Conservation (phyloP, 2,113 vertebrate species). For the Beaufortia kweichowensis region DNA sequence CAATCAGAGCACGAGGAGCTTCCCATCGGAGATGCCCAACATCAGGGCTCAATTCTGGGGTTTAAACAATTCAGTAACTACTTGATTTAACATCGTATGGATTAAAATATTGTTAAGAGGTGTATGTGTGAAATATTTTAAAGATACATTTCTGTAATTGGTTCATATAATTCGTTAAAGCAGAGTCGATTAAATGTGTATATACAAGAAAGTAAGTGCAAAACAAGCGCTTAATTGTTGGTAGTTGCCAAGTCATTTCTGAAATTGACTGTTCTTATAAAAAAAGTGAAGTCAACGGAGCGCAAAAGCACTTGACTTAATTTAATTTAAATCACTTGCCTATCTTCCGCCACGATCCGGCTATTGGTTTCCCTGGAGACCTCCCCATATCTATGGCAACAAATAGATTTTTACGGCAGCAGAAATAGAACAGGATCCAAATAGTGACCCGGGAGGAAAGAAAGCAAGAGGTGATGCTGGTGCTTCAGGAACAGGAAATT, state of each 20-base stretch:
- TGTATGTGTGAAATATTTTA: too few species aligned
- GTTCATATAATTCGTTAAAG: too few species aligned
- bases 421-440: slow-evolving; percentile 57
- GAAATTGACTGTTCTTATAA: slow-evolving; percentile 26
- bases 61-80: not conserved
- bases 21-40: not conserved
- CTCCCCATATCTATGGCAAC: slow-evolving; percentile 71
- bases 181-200: not conserved
- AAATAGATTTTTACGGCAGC: slow-evolving; percentile 62
- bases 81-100: not conserved
- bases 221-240: not conserved
- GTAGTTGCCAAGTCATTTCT: slow-evolving; percentile 14
- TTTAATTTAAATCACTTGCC: slow-evolving; percentile 38
- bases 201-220: not conserved
- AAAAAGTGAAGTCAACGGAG: slow-evolving; percentile 19
- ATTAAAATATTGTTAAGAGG: not conserved
- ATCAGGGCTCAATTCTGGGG: not conserved
- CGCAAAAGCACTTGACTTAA: slow-evolving; percentile 35
- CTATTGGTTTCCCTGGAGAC: slow-evolving; percentile 70
- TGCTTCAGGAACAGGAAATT: not conserved
- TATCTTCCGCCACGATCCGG: slow-evolving; percentile 54
- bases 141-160: too few species aligned
- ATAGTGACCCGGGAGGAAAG: slow-evolving; percentile 56
- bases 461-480: not conserved
- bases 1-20: slow-evolving; percentile 36